Evolutionary conservation across 2,888 invertebrate genomes (phyloP).

Genomic region (Odontocolon sp.): DNA sequence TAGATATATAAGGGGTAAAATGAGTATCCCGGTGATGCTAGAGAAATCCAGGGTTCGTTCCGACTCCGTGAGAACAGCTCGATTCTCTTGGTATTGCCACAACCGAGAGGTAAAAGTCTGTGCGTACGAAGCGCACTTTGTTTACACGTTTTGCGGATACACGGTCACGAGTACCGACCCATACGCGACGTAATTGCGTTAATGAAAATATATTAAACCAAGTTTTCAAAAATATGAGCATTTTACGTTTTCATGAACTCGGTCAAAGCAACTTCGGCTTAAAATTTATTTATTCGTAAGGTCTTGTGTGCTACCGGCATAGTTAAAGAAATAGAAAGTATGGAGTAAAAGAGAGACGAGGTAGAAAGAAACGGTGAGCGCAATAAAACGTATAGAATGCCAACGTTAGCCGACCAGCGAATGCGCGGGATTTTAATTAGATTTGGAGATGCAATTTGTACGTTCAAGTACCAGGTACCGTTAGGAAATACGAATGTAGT

Average conservation of each 20-base stretch:
- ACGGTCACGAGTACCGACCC: neutral
- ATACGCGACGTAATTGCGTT: constrained; percentile 10
- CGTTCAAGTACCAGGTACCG: constrained; percentile 70
- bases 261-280: too few relatives aligned
- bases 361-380: constrained; percentile 60
- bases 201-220: constrained; percentile 24
- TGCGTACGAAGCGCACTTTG: neutral
- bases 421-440: constrained; percentile 69
- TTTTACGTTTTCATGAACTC: neutral
- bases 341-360: constrained; percentile 64
- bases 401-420: constrained; percentile 18
- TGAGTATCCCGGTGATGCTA: constrained; percentile 13
- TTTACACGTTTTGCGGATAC: neutral
- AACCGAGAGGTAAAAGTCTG: neutral
- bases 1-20: neutral
- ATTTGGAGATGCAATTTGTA: constrained; percentile 74
- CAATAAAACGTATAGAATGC: constrained; percentile 62
- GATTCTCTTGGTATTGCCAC: constrained; percentile 6
- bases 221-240: neutral
- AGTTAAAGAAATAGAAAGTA: neutral
- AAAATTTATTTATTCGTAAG: too few relatives aligned
- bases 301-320: too few relatives aligned
- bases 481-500: constrained; percentile 66
- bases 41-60: neutral
- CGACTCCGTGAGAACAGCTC: constrained; percentile 5